Conservation (phyloP, 2,797 vertebrate genomes). For the Enteromius paludinosus region DNA sequence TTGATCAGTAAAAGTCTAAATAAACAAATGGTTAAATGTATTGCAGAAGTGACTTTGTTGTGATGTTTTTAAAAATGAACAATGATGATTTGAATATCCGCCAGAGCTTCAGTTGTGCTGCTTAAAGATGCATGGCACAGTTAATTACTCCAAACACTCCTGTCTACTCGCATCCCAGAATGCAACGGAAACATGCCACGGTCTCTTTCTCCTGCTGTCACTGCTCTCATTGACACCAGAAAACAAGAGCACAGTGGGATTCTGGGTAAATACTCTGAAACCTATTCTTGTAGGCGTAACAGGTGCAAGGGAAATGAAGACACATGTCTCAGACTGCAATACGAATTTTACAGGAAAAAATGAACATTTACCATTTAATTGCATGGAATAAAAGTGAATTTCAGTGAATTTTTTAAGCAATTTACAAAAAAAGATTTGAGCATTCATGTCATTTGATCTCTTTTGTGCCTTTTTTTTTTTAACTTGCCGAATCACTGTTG, state of each 20-base stretch:
- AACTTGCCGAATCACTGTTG: not conserved
- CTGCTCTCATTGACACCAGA: not conserved
- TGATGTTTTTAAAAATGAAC: not conserved
- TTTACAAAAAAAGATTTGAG: not conserved
- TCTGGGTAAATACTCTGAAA: conserved; percentile 4
- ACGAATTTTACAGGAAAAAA: not conserved
- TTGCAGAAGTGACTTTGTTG: not conserved
- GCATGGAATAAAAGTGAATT: not conserved
- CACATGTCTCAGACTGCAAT: not conserved
- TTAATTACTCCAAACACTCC: conserved; percentile 10
- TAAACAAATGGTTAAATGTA: not conserved
- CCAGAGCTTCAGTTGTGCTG: not conserved
- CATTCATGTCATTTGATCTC: not conserved
- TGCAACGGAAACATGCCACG: conserved; percentile 26
- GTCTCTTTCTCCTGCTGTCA: conserved; percentile 15
- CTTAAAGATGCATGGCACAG: conserved; percentile 4
- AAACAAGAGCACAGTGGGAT: not conserved
- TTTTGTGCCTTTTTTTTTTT: not conserved
- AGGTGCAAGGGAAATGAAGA: not conserved
- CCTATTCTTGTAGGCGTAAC: not conserved
- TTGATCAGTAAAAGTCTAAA: not conserved
- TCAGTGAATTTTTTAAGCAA: no score
- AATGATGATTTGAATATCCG: not conserved
- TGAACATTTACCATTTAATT: not conserved
- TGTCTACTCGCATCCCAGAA: conserved; percentile 30